A percentile compares a stretch with the other conserved stretches of the same genome.
Evolutionary conservation across 2,797 vertebrate genomes (phyloP).

Genomic region (Cygnus olor): DNA sequence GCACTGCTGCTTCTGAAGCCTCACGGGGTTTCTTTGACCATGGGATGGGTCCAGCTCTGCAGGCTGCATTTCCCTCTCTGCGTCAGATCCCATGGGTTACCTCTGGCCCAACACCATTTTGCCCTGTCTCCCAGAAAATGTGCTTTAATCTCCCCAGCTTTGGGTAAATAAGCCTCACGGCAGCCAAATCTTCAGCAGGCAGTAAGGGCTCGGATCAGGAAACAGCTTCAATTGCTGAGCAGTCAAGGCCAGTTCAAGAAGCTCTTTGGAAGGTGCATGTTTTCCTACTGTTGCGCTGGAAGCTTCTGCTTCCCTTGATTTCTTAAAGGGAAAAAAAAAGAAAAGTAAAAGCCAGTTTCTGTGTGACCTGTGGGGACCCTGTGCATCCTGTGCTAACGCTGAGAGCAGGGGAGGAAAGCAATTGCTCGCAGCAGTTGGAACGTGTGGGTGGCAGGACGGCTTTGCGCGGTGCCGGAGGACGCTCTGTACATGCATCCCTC

Average conservation of each 20-base stretch:
- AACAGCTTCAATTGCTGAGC: slow-evolving; percentile 33
- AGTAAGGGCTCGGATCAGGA: slow-evolving; percentile 57
- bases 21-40: background rate
- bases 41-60: background rate
- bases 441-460: slow-evolving; percentile 67
- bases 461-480: slow-evolving; percentile 28
- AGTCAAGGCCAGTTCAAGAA: slow-evolving; percentile 73
- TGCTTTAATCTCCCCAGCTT: background rate
- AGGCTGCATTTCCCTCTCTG: background rate
- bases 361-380: slow-evolving; percentile 59
- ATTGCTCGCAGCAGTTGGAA: slow-evolving; percentile 57
- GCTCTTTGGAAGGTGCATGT: slow-evolving; percentile 39
- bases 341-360: slow-evolving; percentile 35
- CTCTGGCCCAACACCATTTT: background rate
- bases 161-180: background rate
- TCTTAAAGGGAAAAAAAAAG: background rate
- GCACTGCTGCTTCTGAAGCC: background rate
- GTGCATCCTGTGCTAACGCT: slow-evolving; percentile 68
- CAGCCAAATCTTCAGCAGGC: slow-evolving; percentile 26
- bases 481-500: slow-evolving; percentile 4
- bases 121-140: background rate
- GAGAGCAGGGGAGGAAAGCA: slow-evolving; percentile 57
- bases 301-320: slow-evolving; percentile 64
- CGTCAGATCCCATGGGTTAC: background rate
- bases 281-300: slow-evolving; percentile 61